Conservation (phyloP, 2,888 invertebrate genomes). For the Pterobdella sp. region DNA sequence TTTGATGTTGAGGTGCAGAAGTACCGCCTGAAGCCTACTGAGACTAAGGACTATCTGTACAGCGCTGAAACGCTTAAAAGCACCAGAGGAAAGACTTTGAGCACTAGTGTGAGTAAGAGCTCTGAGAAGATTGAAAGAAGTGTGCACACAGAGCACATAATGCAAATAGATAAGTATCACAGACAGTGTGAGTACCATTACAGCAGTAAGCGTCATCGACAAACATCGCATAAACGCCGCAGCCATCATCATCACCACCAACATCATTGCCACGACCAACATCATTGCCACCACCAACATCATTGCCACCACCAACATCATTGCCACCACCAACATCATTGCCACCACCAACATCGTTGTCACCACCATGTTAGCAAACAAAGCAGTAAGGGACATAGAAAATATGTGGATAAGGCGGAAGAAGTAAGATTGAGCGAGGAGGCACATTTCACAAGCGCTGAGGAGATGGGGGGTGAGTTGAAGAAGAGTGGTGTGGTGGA, state of each 20-base stretch:
- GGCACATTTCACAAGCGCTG: no score
- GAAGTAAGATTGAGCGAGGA: no score
- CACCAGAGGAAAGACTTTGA: neutral
- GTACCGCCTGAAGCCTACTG: conserved; percentile 32
- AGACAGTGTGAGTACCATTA: conserved; percentile 6
- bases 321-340: neutral
- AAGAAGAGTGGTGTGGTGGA: neutral
- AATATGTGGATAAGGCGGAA: no score
- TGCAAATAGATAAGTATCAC: neutral
- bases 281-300: neutral
- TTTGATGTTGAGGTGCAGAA: conserved; percentile 25
- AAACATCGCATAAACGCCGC: no score
- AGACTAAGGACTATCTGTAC: conserved; percentile 25
- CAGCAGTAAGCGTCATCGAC: neutral
- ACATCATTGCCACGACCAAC: neutral
- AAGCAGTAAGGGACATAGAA: neutral
- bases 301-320: neutral
- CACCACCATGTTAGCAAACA: neutral
- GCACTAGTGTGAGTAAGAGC: neutral
- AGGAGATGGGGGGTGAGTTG: no score
- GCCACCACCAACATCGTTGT: conserved; percentile 2
- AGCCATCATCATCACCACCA: neutral
- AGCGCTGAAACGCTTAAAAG: conserved; percentile 27
- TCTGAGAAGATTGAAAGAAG: conserved; percentile 22
- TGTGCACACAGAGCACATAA: neutral